Percentiles rank a stretch among this genome's conserved stretches.
Conservation (phyloP, 2,113 vertebrate genomes). For the Leiothrix lutea region DNA sequence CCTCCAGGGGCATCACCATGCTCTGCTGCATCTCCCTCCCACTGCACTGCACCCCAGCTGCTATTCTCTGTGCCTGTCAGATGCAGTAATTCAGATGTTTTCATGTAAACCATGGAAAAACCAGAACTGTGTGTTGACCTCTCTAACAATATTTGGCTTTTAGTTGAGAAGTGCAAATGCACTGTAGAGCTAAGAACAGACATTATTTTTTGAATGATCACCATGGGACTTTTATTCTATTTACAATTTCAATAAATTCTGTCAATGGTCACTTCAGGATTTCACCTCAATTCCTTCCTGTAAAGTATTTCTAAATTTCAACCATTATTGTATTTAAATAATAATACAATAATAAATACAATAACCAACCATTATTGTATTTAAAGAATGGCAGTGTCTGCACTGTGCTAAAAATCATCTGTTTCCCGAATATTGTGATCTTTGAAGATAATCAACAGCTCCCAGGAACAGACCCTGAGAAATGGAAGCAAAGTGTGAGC, state of each 20-base stretch:
- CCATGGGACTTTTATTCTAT: background rate
- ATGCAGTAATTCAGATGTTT: background rate
- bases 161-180: constrained; percentile 11
- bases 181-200: background rate
- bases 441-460: background rate
- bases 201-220: background rate
- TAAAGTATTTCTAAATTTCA: background rate
- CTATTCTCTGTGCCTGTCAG: background rate
- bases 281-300: background rate
- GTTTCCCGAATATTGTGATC: background rate
- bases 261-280: background rate
- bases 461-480: background rate
- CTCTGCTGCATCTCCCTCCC: background rate
- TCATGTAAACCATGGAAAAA: background rate
- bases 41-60: background rate
- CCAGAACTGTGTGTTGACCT: background rate
- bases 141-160: background rate
- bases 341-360: background rate
- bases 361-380: background rate
- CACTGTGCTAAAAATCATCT: background rate
- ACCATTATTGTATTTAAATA: background rate
- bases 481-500: background rate
- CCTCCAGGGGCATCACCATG: background rate
- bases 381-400: background rate
- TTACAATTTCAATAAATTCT: background rate